Evolutionary conservation across 2,113 vertebrate species (phyloP), one percentile per base, ranked within the genome.

Genomic region (Ahaetulla prasina): DNA sequence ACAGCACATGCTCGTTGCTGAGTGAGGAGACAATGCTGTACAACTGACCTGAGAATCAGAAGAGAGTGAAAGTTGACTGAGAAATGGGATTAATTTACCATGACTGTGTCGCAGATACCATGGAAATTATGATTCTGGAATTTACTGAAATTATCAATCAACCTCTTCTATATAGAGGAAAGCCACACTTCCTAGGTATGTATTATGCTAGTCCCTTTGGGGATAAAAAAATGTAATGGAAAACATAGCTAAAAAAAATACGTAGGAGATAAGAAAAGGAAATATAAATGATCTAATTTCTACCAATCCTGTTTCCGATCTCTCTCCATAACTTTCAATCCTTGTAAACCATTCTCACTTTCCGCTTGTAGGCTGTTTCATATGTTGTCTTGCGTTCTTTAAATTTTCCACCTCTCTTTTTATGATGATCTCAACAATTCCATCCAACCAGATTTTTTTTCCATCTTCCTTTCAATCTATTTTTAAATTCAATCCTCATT

Each of bases 21-120:
- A 99, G 98, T 90, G 98, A 98, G 88, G 98, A 98, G 22, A 98
- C 98, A 50, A 99, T 98, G 96, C 98, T 99, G 96, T 99, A 99
- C 97, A 98, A 98, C 97, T 99, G 98, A 97, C 99, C 99, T 99
- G 90, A 43, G 88, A 0, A 54, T 47, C 4, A 7, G 63, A 23
- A 85, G 85, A 39, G 14, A 47, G 1, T 20, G 85, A 74, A 49
- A 57, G 53, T 4, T 30, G 20, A 55, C 3, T 53, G 30, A 43
- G 5, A 20, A 53, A 10, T 23, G 14, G 39, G 60, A 47, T 35
- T 50, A 47, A 54, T 2, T 25, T 20, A 57, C 20, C 12, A 18
- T 1, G 22, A 87, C 18, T 39, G 85, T 47, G n/a, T 35, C n/a
- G 8, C 11, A 49, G 25, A 45, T 43, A 20, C 57, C 23, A 57